phyloP scores from a whole-genome alignment of 2,797 vertebrate genomes.

The Australoheros facetus region DNA sequence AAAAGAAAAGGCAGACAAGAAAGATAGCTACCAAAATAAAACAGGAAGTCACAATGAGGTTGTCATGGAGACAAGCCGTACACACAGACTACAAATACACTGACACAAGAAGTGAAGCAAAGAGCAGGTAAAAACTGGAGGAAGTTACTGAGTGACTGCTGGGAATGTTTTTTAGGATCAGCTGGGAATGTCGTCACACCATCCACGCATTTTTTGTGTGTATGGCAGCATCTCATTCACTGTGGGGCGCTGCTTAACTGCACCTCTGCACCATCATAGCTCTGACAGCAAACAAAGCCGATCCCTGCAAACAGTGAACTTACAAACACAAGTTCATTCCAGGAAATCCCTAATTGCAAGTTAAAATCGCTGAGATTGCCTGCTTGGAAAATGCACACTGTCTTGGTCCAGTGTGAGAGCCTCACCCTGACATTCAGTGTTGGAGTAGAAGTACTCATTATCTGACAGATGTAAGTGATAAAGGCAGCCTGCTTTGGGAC shows the following conservation, averaged over 20 bases:
- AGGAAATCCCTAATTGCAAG: conserved; percentile 24
- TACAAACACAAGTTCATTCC: conserved; percentile 6
- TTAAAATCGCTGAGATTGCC: conserved; percentile 7
- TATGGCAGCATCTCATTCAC: conserved; percentile 14
- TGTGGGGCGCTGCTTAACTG: background rate
- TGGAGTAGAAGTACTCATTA: conserved; percentile 42
- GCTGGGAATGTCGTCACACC: background rate
- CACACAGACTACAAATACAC: background rate
- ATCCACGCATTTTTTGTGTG: conserved; percentile 1
- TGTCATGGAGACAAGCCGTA: background rate
- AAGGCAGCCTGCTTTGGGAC: conserved; percentile 44
- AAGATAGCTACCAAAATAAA: no score
- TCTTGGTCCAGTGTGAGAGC: conserved; percentile 28
- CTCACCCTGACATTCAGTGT: conserved; percentile 23
- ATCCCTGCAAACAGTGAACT: background rate
- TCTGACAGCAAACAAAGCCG: background rate
- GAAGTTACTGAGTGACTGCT: background rate
- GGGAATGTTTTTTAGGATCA: background rate
- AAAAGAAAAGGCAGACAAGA: no score
- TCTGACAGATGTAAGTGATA: conserved; percentile 68
- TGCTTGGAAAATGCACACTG: background rate
- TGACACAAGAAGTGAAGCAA: background rate
- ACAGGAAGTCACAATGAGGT: background rate
- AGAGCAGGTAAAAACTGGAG: background rate
- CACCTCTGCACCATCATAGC: background rate